Base-by-base conservation (phyloP, 2,888 invertebrate species). In the Drosophila pegasa region DNA sequence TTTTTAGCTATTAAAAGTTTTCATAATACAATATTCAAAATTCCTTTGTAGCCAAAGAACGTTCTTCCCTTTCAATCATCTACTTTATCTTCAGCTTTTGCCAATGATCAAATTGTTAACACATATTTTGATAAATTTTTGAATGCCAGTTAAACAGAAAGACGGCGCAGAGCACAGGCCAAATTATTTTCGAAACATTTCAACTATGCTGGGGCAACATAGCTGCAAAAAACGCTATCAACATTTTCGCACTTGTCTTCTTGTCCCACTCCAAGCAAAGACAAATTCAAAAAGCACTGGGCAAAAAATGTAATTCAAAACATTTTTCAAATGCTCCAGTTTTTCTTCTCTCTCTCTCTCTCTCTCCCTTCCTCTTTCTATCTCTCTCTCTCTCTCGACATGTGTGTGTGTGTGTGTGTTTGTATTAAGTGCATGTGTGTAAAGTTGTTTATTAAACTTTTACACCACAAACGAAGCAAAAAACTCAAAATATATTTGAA, bases 241-340 rank as follows among this genome's bases (percentile, higher is more conserved):
- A 77, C 80, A 80, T 83, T 88, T 88, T 88, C 66, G 55, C 78
- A 70, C 78, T 77, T 74, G 71, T 55, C 80, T 66, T 61, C 83
- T 62, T 67, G 63, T 48, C 54, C 51, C 70, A 54, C 61, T 56
- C 75, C 65, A 72, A 75, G 54, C 75, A 74, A 62, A 75, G 62
- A 71, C 59, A 45, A 63, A 66, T 63, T 55, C 47, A 29, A 57
- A 60, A 61, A 80, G 63, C 62, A 62, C 52, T 47, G 40, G 20
- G 67, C 56, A 73, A 68, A 45, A 76, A 81, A 84, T 78, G 81
- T 88, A 84, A 80, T 72, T 75, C 72, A 65, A 71, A 88, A 86
- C 87, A 83, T 86, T 88, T 73, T 88, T 83, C 76, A 75, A 86
- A 80, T 86, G 84, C 81, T 88, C 78, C 70, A 88, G 71, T 86